phyloP scores from a whole-genome alignment of 2,888 invertebrate genomes.

The Chromoteleia sp. region DNA sequence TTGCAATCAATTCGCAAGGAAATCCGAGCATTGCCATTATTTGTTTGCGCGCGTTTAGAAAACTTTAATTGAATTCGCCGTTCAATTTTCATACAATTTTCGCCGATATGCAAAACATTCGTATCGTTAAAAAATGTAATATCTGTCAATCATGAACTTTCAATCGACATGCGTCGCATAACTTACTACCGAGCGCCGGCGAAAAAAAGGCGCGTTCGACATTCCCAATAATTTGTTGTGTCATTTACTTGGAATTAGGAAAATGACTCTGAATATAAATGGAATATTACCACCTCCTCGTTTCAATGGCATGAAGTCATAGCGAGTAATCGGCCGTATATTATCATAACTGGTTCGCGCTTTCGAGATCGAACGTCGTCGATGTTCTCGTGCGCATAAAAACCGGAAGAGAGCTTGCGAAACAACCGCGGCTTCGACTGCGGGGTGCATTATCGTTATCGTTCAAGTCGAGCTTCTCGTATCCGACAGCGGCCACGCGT shows the following conservation, averaged over 20 bases:
- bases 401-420: slow-evolving; percentile 38
- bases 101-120: too few species aligned
- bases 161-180: slow-evolving; percentile 31
- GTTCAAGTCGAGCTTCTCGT: slow-evolving; percentile 42
- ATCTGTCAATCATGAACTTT: slow-evolving; percentile 33
- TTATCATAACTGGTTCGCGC: slow-evolving; percentile 61
- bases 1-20: too few species aligned
- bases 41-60: too few species aligned
- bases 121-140: slow-evolving; percentile 27
- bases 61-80: too few species aligned
- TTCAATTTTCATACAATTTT: too few species aligned
- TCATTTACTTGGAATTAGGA: slow-evolving; percentile 40
- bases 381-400: slow-evolving; percentile 30
- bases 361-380: slow-evolving; percentile 33
- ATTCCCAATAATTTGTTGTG: slow-evolving; percentile 24
- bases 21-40: too few species aligned
- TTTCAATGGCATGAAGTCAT: slow-evolving; percentile 32
- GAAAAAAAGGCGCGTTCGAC: slow-evolving; percentile 5
- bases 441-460: slow-evolving; percentile 60
- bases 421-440: slow-evolving; percentile 2
- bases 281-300: slow-evolving; percentile 27
- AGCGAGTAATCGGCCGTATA: slow-evolving; percentile 25
- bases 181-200: not conserved
- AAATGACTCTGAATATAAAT: slow-evolving; percentile 48
- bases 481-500: slow-evolving; percentile 40